Base-by-base conservation (phyloP, 1,140 invertebrate genomes). In the Coenobita brevimanus region DNA sequence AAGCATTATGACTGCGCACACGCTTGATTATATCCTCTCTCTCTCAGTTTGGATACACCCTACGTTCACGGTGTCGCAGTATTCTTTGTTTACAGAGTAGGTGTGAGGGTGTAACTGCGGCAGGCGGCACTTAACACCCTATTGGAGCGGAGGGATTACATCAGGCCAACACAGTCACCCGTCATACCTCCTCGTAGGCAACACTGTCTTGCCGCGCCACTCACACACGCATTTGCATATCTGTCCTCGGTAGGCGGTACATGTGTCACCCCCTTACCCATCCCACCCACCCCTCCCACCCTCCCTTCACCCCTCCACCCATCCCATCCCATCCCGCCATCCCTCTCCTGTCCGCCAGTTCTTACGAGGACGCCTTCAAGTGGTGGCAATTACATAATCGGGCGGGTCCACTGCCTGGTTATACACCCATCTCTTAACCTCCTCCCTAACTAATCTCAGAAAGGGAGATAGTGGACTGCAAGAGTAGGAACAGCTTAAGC, bases 201-300 rank as follows among this genome's bases (percentile, higher is more conserved):
- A 85, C 82, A 85, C 50, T n/a, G 46, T 85, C 71, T 85, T 76
- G 43, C 82, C 8, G 46, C 82, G 69, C 71, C 2, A 46, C 71
- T 41, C 3, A 15, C 1, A 3, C 1, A 76, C n/a, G n/a, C 54
- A 85, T 76, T 76, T 85, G 82, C 82, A 85, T 85, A 76, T 33
- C 71, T 33, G 60, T 60, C 50, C 82, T 43, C 50, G 71, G 82
- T 76, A 76, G 82, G 82, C 71, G 82, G 69, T 76, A 36, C 50
- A 30, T 50, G 24, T 33, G 36, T 38, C 36, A 30, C 41, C 41
- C 13, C 54, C 33, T 36, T 33, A 3, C 69, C 21, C 69, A 21
- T 13, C 36, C 69, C 21, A 3, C 33, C 69, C 36, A 1, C 33
- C 33, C 36, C 69, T 73, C 57, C 27, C 38, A 41, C 73, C 36